A percentile compares a stretch with the other conserved stretches of the same genome.
Evolutionary conservation across 2,888 invertebrate species (phyloP).

Genomic region (Epistrophe eligans): DNA sequence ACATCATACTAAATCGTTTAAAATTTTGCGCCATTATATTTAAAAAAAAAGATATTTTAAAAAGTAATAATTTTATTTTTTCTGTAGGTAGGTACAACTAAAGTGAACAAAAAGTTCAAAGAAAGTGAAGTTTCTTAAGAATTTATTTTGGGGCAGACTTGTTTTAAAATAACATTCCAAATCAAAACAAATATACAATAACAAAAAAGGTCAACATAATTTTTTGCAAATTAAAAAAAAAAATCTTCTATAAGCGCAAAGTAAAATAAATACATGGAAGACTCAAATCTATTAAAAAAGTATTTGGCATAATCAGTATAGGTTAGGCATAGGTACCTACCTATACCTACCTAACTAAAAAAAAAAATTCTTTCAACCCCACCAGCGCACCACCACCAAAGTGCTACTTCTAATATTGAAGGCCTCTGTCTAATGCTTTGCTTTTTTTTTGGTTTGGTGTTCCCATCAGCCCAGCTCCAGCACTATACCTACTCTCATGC

Average conservation of each 20-base stretch:
- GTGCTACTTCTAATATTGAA: conserved; percentile 45
- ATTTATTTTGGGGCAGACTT: no score
- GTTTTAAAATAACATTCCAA: neutral
- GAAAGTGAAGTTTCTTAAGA: no score
- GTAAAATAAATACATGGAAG: neutral
- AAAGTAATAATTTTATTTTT: no score
- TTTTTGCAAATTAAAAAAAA: conserved; percentile 16
- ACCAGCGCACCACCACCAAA: conserved; percentile 31
- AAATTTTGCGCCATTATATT: no score
- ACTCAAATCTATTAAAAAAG: conserved; percentile 18
- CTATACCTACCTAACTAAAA: neutral
- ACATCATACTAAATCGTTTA: no score
- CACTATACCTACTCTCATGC: conserved; percentile 42
- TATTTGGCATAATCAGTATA: conserved; percentile 8
- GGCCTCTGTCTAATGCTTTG: conserved; percentile 48
- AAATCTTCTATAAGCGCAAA: neutral
- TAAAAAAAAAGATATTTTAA: no score
- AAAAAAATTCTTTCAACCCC: conserved; percentile 33
- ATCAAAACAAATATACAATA: neutral
- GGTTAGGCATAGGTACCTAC: neutral
- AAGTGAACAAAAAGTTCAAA: no score
- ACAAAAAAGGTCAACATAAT: neutral
- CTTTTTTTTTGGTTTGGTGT: conserved; percentile 33
- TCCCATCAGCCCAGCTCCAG: conserved; percentile 15
- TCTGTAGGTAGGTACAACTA: no score